These are phyloP conservation scores for Danaus chrysippus DNA, from an alignment of 2,888 invertebrate genomes.

Conservation along the genomic window DNA sequence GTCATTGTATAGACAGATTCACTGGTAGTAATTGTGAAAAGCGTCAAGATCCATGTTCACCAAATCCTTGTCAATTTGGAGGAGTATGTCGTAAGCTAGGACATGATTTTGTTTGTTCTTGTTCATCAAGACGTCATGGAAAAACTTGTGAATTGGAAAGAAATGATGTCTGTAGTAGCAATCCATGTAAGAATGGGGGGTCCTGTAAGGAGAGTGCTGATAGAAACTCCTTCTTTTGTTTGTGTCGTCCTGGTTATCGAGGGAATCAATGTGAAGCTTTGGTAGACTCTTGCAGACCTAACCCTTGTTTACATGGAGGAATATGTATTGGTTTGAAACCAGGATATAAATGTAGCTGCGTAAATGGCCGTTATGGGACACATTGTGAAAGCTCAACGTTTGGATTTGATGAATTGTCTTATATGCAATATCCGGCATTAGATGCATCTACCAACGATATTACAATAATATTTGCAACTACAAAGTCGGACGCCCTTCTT, in stretches of 20 bases:
- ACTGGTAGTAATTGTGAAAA: constrained; percentile 90
- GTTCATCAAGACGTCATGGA: constrained; percentile 88
- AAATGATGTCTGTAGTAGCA: constrained; percentile 90
- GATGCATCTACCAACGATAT: constrained; percentile 95
- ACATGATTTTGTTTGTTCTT: constrained; percentile 90
- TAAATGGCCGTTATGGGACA: constrained; percentile 91
- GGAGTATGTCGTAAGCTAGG: constrained; percentile 92
- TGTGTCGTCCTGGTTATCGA: constrained; percentile 93
- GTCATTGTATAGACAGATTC: constrained; percentile 91
- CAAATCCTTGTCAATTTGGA: constrained; percentile 91
- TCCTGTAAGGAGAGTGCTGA: constrained; percentile 94
- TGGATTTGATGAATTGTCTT: constrained; percentile 94
- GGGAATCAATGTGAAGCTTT: constrained; percentile 94
- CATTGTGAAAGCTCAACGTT: constrained; percentile 95
- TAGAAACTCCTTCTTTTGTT: constrained; percentile 93
- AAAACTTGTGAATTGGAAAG: constrained; percentile 90
- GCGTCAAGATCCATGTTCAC: constrained; percentile 93
- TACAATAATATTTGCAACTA: constrained; percentile 93
- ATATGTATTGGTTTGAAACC: constrained; percentile 93
- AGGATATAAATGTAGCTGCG: constrained; percentile 91
- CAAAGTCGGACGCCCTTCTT: constrained; percentile 90
- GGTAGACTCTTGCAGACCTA: constrained; percentile 93
- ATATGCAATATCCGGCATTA: constrained; percentile 91
- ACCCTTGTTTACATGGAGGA: constrained; percentile 95
- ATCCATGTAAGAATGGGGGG: constrained; percentile 94